These are phyloP conservation scores for Terrapene triunguis DNA, from an alignment of 2,113 vertebrate species.

Conservation along the genomic window DNA sequence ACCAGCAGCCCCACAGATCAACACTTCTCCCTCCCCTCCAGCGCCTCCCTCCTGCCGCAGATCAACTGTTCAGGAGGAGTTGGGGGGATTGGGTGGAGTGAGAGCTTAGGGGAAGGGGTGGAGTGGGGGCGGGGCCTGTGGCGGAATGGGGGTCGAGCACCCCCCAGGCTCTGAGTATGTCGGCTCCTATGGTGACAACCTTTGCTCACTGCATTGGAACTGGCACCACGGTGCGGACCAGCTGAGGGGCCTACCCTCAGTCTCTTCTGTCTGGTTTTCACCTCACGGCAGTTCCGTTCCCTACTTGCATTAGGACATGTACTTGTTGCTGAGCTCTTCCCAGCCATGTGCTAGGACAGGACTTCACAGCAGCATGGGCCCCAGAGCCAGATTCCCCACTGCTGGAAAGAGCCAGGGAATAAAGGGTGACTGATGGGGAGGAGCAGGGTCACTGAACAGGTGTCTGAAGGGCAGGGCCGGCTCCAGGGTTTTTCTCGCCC, in stretches of 20 bases:
- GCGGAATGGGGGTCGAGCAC: too few species aligned
- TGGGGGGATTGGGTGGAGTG: too few species aligned
- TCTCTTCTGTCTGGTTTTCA: background rate
- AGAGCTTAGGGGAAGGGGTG: too few species aligned
- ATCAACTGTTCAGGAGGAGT: too few species aligned
- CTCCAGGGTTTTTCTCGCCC: too few species aligned
- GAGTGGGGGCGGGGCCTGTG: too few species aligned
- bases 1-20: too few species aligned
- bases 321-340: background rate
- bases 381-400: background rate
- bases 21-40: too few species aligned
- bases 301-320: background rate
- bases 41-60: too few species aligned
- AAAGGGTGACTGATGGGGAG: background rate
- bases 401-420: background rate
- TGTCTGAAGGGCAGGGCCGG: too few species aligned
- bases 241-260: background rate
- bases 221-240: background rate
- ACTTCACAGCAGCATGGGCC: background rate
- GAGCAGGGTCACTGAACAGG: background rate
- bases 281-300: background rate
- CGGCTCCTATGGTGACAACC: background rate
- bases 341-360: background rate
- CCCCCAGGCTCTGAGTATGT: too few species aligned
- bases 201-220: background rate